phyloP scores from a whole-genome alignment of 1,140 invertebrate species.

The Mylabris phalerata region DNA sequence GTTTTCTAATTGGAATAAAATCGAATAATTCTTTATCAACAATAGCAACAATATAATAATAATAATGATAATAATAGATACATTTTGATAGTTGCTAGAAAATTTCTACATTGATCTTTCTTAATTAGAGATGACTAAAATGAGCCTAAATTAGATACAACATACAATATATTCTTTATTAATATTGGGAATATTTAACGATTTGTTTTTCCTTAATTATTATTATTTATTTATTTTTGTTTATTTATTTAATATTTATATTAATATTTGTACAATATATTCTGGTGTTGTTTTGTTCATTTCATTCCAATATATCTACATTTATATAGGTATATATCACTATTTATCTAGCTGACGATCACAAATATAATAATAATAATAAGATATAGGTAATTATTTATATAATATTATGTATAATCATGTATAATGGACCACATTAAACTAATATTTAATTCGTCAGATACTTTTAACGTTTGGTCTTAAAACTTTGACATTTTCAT shows the following conservation, averaged over 20 bases:
- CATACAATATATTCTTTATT: constrained; percentile 34
- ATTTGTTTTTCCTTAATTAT: constrained; percentile 17
- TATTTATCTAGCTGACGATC: constrained; percentile 30
- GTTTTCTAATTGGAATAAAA: background rate
- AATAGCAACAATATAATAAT: background rate
- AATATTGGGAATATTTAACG: constrained; percentile 1
- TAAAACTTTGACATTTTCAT: background rate
- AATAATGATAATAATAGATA: too few species aligned
- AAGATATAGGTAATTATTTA: too few species aligned
- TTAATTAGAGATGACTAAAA: background rate
- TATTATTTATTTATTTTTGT: constrained; percentile 13
- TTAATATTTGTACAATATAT: constrained; percentile 37
- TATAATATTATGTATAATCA: constrained; percentile 1
- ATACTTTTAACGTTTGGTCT: background rate
- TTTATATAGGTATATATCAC: constrained; percentile 13
- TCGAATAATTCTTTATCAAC: background rate
- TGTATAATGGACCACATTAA: constrained; percentile 24
- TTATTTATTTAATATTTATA: too few species aligned
- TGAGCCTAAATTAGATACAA: constrained; percentile 30
- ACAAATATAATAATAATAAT: constrained; percentile 24
- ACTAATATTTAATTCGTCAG: constrained; percentile 14
- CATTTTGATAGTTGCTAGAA: background rate
- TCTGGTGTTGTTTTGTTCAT: constrained; percentile 35
- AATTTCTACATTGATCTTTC: background rate
- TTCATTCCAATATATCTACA: background rate